A percentile compares a stretch with the other conserved stretches of the same genome.
Conservation (phyloP, 2,113 vertebrate genomes). For the Daphoenositta chrysoptera region DNA sequence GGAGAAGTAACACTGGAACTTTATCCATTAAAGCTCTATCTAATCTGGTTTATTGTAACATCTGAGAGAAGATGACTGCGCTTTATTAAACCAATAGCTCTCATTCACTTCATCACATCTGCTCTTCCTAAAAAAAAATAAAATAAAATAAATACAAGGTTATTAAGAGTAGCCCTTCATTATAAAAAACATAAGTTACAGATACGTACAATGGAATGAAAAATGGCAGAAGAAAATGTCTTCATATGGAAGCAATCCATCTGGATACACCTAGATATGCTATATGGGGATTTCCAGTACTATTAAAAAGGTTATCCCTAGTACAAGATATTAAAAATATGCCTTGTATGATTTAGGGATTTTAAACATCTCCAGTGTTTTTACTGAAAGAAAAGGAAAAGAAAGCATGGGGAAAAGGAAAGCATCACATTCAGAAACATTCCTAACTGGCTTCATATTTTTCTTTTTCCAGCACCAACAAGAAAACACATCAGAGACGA, state of each 20-base stretch:
- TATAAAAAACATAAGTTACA: slow-evolving; percentile 60
- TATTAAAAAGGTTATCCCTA: slow-evolving; percentile 63
- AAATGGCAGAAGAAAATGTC: slow-evolving; percentile 54
- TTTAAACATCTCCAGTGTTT: slow-evolving; percentile 33
- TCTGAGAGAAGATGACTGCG: slow-evolving; percentile 56
- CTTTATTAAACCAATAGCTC: slow-evolving; percentile 68
- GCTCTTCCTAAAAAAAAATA: slow-evolving; percentile 42
- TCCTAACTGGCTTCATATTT: not conserved
- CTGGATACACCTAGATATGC: slow-evolving; percentile 57
- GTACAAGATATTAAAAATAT: slow-evolving; percentile 68
- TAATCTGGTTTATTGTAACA: slow-evolving; percentile 64
- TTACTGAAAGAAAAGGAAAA: slow-evolving; percentile 1
- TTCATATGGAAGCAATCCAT: slow-evolving; percentile 71
- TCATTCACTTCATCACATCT: slow-evolving; percentile 70
- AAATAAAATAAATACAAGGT: slow-evolving; percentile 45
- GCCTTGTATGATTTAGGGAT: slow-evolving; percentile 40
- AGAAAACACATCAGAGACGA: not conserved
- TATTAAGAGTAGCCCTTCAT: slow-evolving; percentile 62
- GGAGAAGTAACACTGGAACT: slow-evolving; percentile 19
- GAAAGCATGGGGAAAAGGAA: not conserved
- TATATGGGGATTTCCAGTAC: slow-evolving; percentile 51
- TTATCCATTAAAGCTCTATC: slow-evolving; percentile 45
- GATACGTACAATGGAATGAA: not conserved
- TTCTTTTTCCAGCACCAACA: not conserved
- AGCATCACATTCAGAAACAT: not conserved